Evolutionary conservation across 2,888 invertebrate genomes (phyloP).

Genomic region (Orthonevra nobilis): DNA sequence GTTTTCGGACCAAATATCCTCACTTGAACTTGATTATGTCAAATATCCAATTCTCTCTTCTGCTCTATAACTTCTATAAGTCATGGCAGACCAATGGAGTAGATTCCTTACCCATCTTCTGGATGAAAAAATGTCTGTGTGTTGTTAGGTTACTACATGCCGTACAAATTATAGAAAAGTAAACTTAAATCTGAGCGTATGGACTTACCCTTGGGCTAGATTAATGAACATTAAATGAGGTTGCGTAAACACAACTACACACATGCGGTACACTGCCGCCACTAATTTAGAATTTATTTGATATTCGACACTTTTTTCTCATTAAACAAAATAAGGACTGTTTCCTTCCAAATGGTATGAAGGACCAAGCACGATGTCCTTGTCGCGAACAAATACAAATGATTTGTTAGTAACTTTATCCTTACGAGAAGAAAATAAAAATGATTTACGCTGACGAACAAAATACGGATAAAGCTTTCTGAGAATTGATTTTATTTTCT

Average conservation of each 20-base stretch:
- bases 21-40: constrained; percentile 36
- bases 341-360: too few species aligned
- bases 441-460: background rate
- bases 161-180: constrained; percentile 14
- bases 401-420: constrained; percentile 32
- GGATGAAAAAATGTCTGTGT: background rate
- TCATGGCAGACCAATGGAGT: too few species aligned
- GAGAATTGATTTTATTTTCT: constrained; percentile 9
- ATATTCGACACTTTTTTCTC: constrained; percentile 30
- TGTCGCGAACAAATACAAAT: too few species aligned
- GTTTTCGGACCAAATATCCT: constrained; percentile 16
- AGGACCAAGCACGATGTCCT: too few species aligned
- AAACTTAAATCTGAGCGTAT: constrained; percentile 22
- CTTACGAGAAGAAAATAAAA: background rate
- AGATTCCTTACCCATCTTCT: background rate
- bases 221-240: constrained; percentile 36
- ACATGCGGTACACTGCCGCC: constrained; percentile 12
- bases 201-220: constrained; percentile 58
- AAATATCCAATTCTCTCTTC: constrained; percentile 4
- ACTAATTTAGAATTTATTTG: constrained; percentile 3
- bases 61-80: too few species aligned
- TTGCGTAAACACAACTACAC: constrained; percentile 42
- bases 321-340: background rate
- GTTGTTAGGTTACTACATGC: constrained; percentile 3
- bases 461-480: constrained; percentile 29